A percentile compares a stretch with the other conserved stretches of the same genome.
Evolutionary conservation across 2,888 invertebrate species (phyloP).

Genomic region (Epirrhoe tristata): DNA sequence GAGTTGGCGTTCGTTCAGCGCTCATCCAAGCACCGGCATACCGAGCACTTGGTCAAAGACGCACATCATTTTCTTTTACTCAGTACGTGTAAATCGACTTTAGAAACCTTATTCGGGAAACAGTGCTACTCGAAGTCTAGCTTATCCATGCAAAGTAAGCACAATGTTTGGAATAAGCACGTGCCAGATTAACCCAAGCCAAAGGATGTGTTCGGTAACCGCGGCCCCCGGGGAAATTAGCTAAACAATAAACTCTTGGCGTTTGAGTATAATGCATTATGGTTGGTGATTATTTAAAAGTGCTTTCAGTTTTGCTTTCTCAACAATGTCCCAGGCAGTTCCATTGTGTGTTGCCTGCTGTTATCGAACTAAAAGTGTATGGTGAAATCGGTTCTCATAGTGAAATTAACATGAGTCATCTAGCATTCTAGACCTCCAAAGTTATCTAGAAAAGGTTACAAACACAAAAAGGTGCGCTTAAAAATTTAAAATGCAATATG

Average conservation of each 20-base stretch:
- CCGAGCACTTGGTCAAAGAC: too few species aligned
- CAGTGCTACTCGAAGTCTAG: neutral
- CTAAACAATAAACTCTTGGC: constrained; percentile 21
- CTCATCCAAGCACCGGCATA: too few species aligned
- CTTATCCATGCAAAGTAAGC: neutral
- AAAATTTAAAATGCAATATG: constrained; percentile 51
- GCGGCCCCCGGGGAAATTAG: constrained; percentile 22
- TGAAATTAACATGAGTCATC: neutral
- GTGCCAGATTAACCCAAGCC: constrained; percentile 1
- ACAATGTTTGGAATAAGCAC: neutral
- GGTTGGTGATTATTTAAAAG: neutral
- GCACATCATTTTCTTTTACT: too few species aligned
- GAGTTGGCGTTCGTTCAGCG: too few species aligned
- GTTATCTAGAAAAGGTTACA: constrained; percentile 10
- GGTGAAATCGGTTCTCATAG: neutral
- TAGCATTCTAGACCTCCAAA: neutral
- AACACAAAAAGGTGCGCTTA: constrained; percentile 46
- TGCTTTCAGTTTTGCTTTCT: neutral
- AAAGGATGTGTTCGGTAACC: constrained; percentile 10
- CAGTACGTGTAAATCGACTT: too few species aligned
- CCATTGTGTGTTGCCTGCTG: too few species aligned
- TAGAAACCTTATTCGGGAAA: neutral
- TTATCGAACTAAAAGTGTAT: too few species aligned
- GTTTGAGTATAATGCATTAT: constrained; percentile 7
- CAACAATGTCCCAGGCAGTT: too few species aligned